These are phyloP conservation scores for Chelonoidis abingdonii DNA, from an alignment of 2,113 vertebrate species.

Conservation along the genomic window DNA sequence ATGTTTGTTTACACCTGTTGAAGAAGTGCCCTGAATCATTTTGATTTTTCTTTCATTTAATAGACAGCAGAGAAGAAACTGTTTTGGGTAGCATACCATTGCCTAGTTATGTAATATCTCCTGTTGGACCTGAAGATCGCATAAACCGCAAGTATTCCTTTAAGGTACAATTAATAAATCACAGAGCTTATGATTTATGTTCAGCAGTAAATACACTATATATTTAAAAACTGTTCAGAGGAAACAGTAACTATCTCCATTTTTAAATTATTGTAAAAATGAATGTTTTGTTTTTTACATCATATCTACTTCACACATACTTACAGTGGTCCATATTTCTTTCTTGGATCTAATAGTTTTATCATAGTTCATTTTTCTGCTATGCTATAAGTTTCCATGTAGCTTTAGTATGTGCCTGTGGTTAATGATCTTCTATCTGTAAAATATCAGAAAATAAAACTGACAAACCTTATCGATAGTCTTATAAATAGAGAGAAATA, in stretches of 20 bases:
- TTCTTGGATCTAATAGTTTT: not conserved
- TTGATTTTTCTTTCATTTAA: constrained; percentile 45
- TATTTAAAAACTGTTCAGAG: not conserved
- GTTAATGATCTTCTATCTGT: not conserved
- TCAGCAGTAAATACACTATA: not conserved
- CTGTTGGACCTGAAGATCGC: constrained; percentile 92
- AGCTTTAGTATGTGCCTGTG: not conserved
- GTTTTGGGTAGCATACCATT: constrained; percentile 97
- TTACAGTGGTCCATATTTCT: not conserved
- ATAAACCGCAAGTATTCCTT: constrained; percentile 97
- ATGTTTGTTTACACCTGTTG: not conserved
- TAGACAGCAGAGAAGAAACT: constrained; percentile 96
- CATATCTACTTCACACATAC: not conserved
- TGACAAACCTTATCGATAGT: not conserved
- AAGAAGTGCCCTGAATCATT: not conserved
- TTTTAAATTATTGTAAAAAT: not conserved
- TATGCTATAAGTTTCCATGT: not conserved
- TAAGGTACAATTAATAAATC: constrained; percentile 84
- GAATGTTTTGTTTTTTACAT: not conserved
- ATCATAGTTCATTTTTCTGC: not conserved
- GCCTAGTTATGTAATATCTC: constrained; percentile 93
- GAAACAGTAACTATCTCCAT: not conserved
- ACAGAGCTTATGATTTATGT: not conserved
- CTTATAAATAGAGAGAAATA: not conserved
- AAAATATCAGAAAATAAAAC: constrained; percentile 11